Percentiles rank a stretch among this genome's conserved stretches.
Conservation (phyloP, 2,888 invertebrate species). For the Pristionchus japonicus region DNA sequence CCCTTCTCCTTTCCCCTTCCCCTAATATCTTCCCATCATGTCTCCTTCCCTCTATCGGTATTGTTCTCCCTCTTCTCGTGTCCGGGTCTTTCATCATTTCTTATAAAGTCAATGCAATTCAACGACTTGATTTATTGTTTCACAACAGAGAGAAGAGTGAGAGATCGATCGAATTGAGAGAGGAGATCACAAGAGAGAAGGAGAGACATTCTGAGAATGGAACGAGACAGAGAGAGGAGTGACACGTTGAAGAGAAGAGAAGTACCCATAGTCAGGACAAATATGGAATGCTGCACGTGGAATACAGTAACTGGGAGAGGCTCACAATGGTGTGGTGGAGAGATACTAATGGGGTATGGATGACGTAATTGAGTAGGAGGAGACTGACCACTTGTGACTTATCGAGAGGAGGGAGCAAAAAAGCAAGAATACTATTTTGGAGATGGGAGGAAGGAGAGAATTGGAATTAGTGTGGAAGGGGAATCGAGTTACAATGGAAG, state of each 20-base stretch:
- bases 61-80: background rate
- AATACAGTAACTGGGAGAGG: slow-evolving; percentile 9
- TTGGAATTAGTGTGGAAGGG: slow-evolving; percentile 19
- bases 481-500: slow-evolving; percentile 19
- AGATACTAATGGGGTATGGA: background rate
- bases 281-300: slow-evolving; percentile 11
- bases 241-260: background rate
- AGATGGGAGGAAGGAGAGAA: slow-evolving; percentile 1
- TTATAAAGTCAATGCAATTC: background rate
- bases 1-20: background rate
- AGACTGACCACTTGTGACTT: slow-evolving; percentile 27
- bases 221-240: background rate
- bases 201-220: slow-evolving; percentile 32
- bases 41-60: slow-evolving; percentile 1
- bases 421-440: slow-evolving; percentile 26
- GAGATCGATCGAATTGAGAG: background rate
- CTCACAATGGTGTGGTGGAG: slow-evolving; percentile 12
- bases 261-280: slow-evolving; percentile 1
- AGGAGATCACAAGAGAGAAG: background rate
- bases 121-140: slow-evolving; percentile 21
- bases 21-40: background rate
- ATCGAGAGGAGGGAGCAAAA: background rate
- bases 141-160: slow-evolving; percentile 31
- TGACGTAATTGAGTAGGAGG: background rate
- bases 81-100: background rate